Conservation (phyloP, 2,113 vertebrate species). For the Pyxicephalus adspersus region DNA sequence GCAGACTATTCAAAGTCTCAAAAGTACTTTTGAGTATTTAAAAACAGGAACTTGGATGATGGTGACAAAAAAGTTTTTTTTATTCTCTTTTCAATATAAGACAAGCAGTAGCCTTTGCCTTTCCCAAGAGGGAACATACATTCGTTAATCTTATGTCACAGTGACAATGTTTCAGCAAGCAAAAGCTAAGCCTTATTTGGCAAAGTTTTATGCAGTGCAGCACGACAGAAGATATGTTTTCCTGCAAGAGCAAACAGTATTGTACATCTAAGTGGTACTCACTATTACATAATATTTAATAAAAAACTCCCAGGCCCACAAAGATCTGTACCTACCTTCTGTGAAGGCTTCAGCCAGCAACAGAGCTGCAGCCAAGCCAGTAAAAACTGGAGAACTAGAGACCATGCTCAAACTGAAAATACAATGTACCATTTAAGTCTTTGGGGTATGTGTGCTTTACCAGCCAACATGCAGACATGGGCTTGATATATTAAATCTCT, state of each 20-base stretch:
- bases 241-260: not conserved
- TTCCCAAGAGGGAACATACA: constrained; percentile 11
- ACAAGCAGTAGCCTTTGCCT: not conserved
- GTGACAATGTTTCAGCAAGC: constrained; percentile 26
- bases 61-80: not conserved
- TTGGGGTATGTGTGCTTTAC: too few relatives aligned
- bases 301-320: too few relatives aligned
- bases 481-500: too few relatives aligned
- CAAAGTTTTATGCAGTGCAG: constrained; percentile 2
- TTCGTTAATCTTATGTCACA: constrained; percentile 23
- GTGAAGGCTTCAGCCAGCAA: too few relatives aligned
- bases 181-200: constrained; percentile 36
- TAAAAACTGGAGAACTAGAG: too few relatives aligned
- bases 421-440: too few relatives aligned
- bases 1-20: not conserved
- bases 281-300: not conserved
- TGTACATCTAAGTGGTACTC: not conserved
- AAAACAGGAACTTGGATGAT: not conserved
- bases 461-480: too few relatives aligned
- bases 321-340: too few relatives aligned
- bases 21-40: constrained; percentile 17
- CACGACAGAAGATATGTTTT: constrained; percentile 10
- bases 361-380: too few relatives aligned
- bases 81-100: not conserved
- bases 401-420: too few relatives aligned